Conservation (phyloP, 2,797 vertebrate genomes). For the Ara ararauna region DNA sequence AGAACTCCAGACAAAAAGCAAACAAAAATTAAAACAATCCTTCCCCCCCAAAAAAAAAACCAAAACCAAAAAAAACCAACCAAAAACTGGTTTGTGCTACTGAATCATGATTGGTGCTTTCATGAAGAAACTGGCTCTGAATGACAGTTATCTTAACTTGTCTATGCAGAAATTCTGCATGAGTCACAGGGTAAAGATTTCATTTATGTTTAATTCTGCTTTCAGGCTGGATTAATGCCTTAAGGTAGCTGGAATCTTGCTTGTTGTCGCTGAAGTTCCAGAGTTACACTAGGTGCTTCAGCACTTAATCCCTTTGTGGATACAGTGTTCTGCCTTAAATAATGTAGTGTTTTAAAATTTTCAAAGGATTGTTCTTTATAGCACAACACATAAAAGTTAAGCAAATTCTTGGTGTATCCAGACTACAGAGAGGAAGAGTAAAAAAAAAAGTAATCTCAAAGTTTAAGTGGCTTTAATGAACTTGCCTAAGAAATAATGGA, state of each 20-base stretch:
- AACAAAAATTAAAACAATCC: neutral
- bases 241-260: neutral
- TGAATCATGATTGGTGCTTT: neutral
- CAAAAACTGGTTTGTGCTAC: neutral
- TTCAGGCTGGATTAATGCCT: conserved; percentile 45
- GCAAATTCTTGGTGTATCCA: neutral
- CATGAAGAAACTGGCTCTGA: neutral
- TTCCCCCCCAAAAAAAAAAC: no score
- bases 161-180: neutral
- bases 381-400: neutral
- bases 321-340: neutral
- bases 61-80: neutral
- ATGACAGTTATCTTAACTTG: neutral
- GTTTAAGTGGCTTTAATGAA: neutral
- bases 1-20: neutral
- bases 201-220: conserved; percentile 17
- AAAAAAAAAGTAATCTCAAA: neutral
- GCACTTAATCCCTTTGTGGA: neutral
- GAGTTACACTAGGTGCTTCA: neutral
- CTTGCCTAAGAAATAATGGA: neutral
- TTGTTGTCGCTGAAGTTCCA: neutral
- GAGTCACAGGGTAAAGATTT: neutral
- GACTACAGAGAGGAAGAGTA: neutral
- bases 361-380: neutral
- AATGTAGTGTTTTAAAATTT: neutral